Evolutionary conservation across 2,797 vertebrate genomes (phyloP), one percentile per base, ranked within the genome.

Genomic region (Anguilla anguilla): DNA sequence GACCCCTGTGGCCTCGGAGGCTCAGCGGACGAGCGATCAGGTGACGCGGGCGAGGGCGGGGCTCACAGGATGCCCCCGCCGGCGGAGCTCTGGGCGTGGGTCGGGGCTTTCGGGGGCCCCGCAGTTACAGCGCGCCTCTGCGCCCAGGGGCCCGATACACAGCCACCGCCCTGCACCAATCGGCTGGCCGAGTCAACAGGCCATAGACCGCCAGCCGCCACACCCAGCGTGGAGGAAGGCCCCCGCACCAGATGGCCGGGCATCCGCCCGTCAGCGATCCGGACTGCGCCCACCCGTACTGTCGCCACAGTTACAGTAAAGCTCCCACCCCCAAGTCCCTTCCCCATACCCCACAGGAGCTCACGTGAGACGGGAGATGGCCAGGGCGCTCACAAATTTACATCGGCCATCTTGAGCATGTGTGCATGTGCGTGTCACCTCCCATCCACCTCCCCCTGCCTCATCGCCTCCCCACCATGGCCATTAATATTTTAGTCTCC

Each of bases 211-310:
- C 49, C 17, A 88, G 85, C 88, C 69, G 90, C 87, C 93, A 85
- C 87, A 86, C 92, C 90, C 92, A 91, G 92, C 92, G 94, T 94
- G 89, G 95, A 93, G 92, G 94, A 92, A 93, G 94, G 94, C 93
- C 93, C 94, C 94, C 93, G 69, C 88, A 57, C 91, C 96, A 96
- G 95, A 96, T 96, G 96, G 96, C 90, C 89, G 88, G 92, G 91
- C 86, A 91, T 95, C 90, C 86, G 74, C 93, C 93, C 93, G 59
- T 43, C 64, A 57, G 88, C 85, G 46, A 46, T 22, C 85, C 61
- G 7, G 31, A 19, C 17, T 51, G n/a, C 15, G 2, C 86, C 53
- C n/a, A 55, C 15, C 55, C 84, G 85, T 35, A 61, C 86, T 64
- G 55, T 35, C 46, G 13, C 46, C 53, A 19, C 55, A 84, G 61